phyloP scores from a whole-genome alignment of 2,888 invertebrate genomes.

The Nymphalis urticae region DNA sequence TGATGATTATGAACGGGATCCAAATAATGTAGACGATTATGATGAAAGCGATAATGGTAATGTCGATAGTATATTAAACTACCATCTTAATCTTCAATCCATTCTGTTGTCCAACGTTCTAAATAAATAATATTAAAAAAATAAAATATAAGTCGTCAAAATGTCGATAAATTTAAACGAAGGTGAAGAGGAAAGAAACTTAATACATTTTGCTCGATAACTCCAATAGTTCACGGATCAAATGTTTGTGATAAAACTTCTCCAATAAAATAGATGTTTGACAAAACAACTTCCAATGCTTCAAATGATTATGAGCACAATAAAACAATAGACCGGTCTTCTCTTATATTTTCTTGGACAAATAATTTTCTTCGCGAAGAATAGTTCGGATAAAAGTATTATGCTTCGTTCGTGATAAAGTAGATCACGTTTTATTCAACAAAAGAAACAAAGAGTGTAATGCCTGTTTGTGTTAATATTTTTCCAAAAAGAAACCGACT shows the following conservation, averaged over 20 bases:
- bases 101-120: too few relatives aligned
- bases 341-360: neutral
- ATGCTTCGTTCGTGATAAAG: too few relatives aligned
- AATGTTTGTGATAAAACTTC: slow-evolving; percentile 24
- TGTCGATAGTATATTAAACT: too few relatives aligned
- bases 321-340: neutral
- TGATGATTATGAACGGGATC: too few relatives aligned
- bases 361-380: neutral
- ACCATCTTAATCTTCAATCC: too few relatives aligned
- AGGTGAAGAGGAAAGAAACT: slow-evolving; percentile 13
- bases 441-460: too few relatives aligned
- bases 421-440: too few relatives aligned
- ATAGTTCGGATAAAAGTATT: neutral
- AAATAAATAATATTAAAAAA: too few relatives aligned
- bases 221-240: neutral
- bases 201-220: slow-evolving; percentile 6
- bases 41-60: too few relatives aligned
- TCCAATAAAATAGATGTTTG: slow-evolving; percentile 10
- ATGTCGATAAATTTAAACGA: slow-evolving; percentile 5
- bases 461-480: too few relatives aligned
- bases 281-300: slow-evolving; percentile 1
- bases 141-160: neutral
- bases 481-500: too few relatives aligned
- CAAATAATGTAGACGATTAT: too few relatives aligned
- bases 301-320: neutral